Conservation (phyloP, 30 jellyfish, hydroid and myxozoan species). For the Calvadosia cruxmelitensis region DNA sequence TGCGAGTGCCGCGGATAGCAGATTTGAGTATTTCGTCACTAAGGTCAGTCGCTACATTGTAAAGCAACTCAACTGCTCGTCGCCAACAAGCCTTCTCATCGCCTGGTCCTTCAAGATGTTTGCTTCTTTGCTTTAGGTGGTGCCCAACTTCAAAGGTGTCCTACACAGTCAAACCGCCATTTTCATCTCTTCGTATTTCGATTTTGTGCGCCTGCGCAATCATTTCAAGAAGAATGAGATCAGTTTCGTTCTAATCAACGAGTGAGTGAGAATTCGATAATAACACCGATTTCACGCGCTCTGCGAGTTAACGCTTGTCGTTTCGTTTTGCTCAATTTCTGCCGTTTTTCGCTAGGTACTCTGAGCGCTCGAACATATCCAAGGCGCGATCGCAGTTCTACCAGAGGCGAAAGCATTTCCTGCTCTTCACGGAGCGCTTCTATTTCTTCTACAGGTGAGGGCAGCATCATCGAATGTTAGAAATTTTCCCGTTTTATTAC, state of each 20-base stretch:
- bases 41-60: too few relatives aligned
- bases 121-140: constrained; percentile 28
- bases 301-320: too few relatives aligned
- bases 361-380: constrained; percentile 72
- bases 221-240: constrained; percentile 64
- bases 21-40: constrained; percentile 64
- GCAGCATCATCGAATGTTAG: too few relatives aligned
- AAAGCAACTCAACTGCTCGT: too few relatives aligned
- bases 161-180: constrained; percentile 59
- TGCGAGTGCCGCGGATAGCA: constrained; percentile 46
- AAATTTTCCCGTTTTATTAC: too few relatives aligned
- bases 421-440: constrained; percentile 79
- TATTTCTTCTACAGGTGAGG: constrained; percentile 87
- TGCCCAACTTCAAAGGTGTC: constrained; percentile 57
- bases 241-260: constrained; percentile 68
- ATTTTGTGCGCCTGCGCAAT: constrained; percentile 82
- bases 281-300: too few relatives aligned
- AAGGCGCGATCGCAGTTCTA: constrained; percentile 61
- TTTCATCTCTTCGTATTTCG: constrained; percentile 84
- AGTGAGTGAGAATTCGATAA: too few relatives aligned
- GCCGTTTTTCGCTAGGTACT: constrained; percentile 35
- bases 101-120: neutral
- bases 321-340: too few relatives aligned
- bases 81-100: neutral
- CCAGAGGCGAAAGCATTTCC: constrained; percentile 53